Evolutionary conservation across 1,140 invertebrate genomes (phyloP).

Genomic region (Helicoverpa zea): DNA sequence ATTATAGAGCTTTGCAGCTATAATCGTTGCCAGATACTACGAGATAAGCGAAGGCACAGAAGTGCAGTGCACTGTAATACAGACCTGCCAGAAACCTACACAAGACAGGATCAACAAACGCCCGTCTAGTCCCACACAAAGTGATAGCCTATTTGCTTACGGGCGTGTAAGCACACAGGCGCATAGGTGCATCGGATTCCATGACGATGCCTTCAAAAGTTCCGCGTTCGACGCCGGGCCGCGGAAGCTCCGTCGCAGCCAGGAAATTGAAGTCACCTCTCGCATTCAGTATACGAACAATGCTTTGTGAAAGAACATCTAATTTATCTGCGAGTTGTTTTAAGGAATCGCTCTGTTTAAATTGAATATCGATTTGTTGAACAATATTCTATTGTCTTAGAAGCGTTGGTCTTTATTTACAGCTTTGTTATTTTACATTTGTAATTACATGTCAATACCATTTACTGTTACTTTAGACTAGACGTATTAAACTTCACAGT

Average conservation of each 20-base stretch:
- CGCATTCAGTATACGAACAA: constrained; percentile 75
- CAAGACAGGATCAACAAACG: constrained; percentile 4
- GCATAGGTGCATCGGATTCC: constrained; percentile 78
- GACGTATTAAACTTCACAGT: not conserved
- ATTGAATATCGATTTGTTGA: constrained; percentile 82
- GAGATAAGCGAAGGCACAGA: too few relatives aligned
- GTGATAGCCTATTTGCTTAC: constrained; percentile 74
- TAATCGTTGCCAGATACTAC: too few relatives aligned
- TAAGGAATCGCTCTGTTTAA: constrained; percentile 72
- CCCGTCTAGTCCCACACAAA: constrained; percentile 54
- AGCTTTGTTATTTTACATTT: not conserved
- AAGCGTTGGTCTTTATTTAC: constrained; percentile 24
- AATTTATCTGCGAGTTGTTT: constrained; percentile 83
- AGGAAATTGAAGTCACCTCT: constrained; percentile 85
- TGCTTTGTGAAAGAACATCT: constrained; percentile 84
- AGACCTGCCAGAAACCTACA: not conserved
- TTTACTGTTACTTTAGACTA: constrained; percentile 17
- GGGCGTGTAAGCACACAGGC: constrained; percentile 71
- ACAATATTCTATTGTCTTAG: constrained; percentile 50
- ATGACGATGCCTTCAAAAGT: constrained; percentile 81
- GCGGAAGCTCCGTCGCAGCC: constrained; percentile 70
- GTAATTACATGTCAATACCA: constrained; percentile 31
- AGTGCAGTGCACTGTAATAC: not conserved
- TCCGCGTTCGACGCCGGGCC: constrained; percentile 69
- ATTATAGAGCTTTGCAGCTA: too few relatives aligned